Percentiles rank a stretch among this genome's conserved stretches.
Evolutionary conservation across 2,888 invertebrate genomes (phyloP).

Genomic region (Pristionchus maxplancki): DNA sequence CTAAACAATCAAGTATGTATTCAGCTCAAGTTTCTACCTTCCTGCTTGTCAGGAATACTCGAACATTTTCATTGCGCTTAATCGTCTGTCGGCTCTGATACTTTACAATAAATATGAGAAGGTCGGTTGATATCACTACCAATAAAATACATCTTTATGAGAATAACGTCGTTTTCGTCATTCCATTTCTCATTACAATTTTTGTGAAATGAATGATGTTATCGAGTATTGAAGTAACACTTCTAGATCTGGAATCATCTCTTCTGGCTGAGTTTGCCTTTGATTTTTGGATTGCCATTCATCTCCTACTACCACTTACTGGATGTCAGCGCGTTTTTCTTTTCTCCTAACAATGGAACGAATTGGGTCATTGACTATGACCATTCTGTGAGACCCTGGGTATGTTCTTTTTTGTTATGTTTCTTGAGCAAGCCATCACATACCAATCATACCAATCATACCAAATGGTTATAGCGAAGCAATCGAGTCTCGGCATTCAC

Average conservation of each 20-base stretch:
- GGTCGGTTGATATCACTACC: neutral
- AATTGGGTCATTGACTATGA: neutral
- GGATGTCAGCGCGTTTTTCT: neutral
- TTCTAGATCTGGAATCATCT: neutral
- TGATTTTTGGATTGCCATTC: neutral
- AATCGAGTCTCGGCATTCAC: neutral
- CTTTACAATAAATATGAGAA: neutral
- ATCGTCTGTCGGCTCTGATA: neutral
- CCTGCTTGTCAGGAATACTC: neutral
- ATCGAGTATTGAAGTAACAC: too few relatives aligned
- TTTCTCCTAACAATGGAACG: neutral
- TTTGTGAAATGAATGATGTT: too few relatives aligned
- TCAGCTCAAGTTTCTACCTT: neutral
- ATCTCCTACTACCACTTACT: constrained; percentile 7
- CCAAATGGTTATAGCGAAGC: constrained; percentile 4
- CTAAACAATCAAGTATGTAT: neutral
- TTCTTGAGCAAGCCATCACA: too few relatives aligned
- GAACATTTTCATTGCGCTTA: neutral
- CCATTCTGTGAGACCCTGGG: neutral
- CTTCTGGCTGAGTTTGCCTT: neutral
- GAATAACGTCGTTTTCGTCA: too few relatives aligned
- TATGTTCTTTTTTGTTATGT: neutral
- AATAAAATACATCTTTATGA: neutral
- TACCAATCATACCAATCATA: too few relatives aligned
- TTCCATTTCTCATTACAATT: too few relatives aligned